These are phyloP conservation scores for Chitala chitala DNA, from an alignment of 2,113 vertebrate genomes.

Conservation along the genomic window DNA sequence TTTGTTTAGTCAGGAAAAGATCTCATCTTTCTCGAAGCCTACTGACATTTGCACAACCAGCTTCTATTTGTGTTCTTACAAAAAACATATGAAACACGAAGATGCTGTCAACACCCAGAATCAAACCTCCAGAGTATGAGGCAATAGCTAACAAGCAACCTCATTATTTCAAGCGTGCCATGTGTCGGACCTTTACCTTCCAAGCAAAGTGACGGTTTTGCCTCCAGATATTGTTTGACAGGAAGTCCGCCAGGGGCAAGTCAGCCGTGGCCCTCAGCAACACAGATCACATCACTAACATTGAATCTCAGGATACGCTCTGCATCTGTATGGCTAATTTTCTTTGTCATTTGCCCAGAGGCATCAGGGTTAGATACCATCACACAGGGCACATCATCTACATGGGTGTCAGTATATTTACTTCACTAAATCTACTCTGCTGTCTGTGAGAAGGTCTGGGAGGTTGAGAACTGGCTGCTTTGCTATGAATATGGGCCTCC, in stretches of 20 bases:
- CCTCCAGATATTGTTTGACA: background rate
- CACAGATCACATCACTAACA: background rate
- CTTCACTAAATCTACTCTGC: too few relatives aligned
- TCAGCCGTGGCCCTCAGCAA: background rate
- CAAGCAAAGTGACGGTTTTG: background rate
- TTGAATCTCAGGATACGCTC: background rate
- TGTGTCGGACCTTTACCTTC: background rate
- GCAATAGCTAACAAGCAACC: background rate
- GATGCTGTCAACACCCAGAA: background rate
- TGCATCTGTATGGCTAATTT: too few relatives aligned
- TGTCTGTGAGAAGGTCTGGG: too few relatives aligned
- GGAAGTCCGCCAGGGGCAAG: background rate
- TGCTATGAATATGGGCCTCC: too few relatives aligned
- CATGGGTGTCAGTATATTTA: too few relatives aligned
- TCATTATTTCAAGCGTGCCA: background rate
- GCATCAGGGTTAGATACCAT: too few relatives aligned
- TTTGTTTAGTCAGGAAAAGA: background rate
- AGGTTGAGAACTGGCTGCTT: too few relatives aligned
- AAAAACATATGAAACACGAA: background rate
- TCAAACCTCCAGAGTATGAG: background rate
- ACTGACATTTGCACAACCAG: background rate
- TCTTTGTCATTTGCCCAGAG: too few relatives aligned
- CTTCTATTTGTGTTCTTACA: background rate
- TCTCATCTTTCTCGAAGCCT: background rate
- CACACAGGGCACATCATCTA: too few relatives aligned